A percentile compares a stretch with the other conserved stretches of the same genome.
phyloP scores from a whole-genome alignment of 2,888 invertebrate species.

The Gonocerus acuteangulatus region DNA sequence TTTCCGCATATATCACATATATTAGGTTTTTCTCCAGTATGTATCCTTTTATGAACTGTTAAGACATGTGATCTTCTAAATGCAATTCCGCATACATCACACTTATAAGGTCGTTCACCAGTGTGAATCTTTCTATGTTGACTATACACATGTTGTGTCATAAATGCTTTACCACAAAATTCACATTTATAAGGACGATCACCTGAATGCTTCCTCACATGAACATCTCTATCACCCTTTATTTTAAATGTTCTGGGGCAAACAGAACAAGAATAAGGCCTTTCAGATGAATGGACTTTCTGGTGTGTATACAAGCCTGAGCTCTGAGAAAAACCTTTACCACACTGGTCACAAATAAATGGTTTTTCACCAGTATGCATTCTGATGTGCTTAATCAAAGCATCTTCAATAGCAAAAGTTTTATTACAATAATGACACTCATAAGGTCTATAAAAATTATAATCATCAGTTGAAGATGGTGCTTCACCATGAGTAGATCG shows the following conservation, averaged over 20 bases:
- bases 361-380: slow-evolving; percentile 39
- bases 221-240: slow-evolving; percentile 39
- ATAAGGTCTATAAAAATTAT: slow-evolving; percentile 35
- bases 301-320: slow-evolving; percentile 39
- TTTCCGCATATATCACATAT: slow-evolving; percentile 47
- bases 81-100: slow-evolving; percentile 39
- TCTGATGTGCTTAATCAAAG: slow-evolving; percentile 38
- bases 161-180: slow-evolving; percentile 39
- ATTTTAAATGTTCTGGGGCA: slow-evolving; percentile 39
- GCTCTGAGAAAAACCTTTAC: slow-evolving; percentile 39
- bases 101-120: slow-evolving; percentile 38
- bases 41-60: slow-evolving; percentile 39
- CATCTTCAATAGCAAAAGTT: slow-evolving; percentile 37
- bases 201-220: slow-evolving; percentile 38
- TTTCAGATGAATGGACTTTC: slow-evolving; percentile 38
- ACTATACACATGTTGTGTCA: slow-evolving; percentile 39
- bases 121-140: slow-evolving; percentile 39
- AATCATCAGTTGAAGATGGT: slow-evolving; percentile 23
- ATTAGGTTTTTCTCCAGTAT: slow-evolving; percentile 44
- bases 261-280: slow-evolving; percentile 37
- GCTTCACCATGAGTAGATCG: slow-evolving; percentile 30
- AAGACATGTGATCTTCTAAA: slow-evolving; percentile 39
- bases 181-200: slow-evolving; percentile 39
- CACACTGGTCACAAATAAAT: slow-evolving; percentile 39
- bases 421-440: slow-evolving; percentile 38